These are phyloP conservation scores for Lasioglossum albipes DNA, from an alignment of 1,140 invertebrate genomes.

Conservation along the genomic window DNA sequence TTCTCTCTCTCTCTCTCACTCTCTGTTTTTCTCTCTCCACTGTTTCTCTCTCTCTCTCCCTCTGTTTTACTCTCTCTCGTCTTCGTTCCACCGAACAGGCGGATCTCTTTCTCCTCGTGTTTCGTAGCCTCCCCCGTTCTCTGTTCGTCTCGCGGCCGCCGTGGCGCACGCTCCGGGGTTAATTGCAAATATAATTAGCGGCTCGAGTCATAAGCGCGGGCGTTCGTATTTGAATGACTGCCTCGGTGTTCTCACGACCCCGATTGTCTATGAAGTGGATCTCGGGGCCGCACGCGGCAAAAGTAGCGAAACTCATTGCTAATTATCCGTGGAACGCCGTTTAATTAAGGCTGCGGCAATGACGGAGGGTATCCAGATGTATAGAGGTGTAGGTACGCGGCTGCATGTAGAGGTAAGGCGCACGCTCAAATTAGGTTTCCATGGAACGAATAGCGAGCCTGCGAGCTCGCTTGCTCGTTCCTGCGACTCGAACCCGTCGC, in stretches of 20 bases:
- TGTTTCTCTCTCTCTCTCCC: too few species aligned
- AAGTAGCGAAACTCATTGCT: slow-evolving; percentile 73
- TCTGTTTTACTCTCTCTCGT: not conserved
- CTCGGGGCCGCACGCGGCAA: slow-evolving; percentile 63
- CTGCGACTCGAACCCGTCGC: slow-evolving; percentile 39
- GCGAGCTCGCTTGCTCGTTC: too few species aligned
- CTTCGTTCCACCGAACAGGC: not conserved
- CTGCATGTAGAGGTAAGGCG: slow-evolving; percentile 42
- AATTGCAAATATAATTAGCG: slow-evolving; percentile 75
- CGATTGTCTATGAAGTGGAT: slow-evolving; percentile 73
- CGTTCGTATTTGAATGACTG: slow-evolving; percentile 71
- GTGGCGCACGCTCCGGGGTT: slow-evolving; percentile 52
- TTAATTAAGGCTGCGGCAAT: slow-evolving; percentile 68
- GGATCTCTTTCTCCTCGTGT: slow-evolving; percentile 23
- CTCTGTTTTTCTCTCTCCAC: too few species aligned
- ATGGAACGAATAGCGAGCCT: slow-evolving; percentile 43
- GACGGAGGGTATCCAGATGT: slow-evolving; percentile 51
- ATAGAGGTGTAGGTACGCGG: slow-evolving; percentile 39
- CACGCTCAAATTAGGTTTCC: slow-evolving; percentile 55
- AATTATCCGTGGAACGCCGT: slow-evolving; percentile 71
- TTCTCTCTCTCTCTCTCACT: not conserved
- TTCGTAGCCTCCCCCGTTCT: slow-evolving; percentile 6
- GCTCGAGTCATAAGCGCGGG: slow-evolving; percentile 68
- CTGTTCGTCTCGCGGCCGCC: slow-evolving; percentile 10
- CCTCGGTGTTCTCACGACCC: slow-evolving; percentile 71